Base-by-base conservation (phyloP, 2,113 vertebrate species). In the Hoplias malabaricus region DNA sequence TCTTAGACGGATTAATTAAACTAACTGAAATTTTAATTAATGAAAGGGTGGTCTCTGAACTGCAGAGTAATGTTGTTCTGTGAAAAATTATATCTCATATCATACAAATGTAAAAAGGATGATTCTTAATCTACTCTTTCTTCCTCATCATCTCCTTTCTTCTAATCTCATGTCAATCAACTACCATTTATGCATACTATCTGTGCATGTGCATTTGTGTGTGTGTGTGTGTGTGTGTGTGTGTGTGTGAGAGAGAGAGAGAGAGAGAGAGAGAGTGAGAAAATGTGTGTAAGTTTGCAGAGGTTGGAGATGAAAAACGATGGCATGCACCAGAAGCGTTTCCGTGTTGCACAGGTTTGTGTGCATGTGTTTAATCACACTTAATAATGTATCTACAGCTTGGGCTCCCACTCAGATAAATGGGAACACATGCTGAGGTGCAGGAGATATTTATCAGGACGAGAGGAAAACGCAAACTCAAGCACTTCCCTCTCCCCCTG, bases 361-460 rank as follows among this genome's bases (percentile, higher is more conserved):
- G 72, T 36, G 73, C 84, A 79, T 78, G 78, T 84, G 70, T 86
- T 86, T 86, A 86, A 86, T 86, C 82, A 86, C 84, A 80, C 80
- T 84, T 86, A 82, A 84, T 85, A 86, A 84, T 86, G 82, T 77
- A 86, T 86, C 80, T 80, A 80, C 82, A 69, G 53, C 78, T 63
- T 75, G 43, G 46, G 61, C 78, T 77, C 54, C 46, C 50, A 57
- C 70, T 53, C 74, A 80, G 84, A 86, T 76, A 82, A 86, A 86
- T 86, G 84, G 75, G 77, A 82, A 80, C 82, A 84, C 84, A 86
- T 82, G 75, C 82, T 84, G 82, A 75, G 84, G 80, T 78, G 59
- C 54, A 66, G 73, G 42, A 85, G 80, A 84, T 85, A 85, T 85
- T 85, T 78, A 84, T 85, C 84, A 85, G 81, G 70, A 80, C 61